Evolutionary conservation across 1,140 invertebrate species (phyloP).

Genomic region (Sminthurides bifidus): DNA sequence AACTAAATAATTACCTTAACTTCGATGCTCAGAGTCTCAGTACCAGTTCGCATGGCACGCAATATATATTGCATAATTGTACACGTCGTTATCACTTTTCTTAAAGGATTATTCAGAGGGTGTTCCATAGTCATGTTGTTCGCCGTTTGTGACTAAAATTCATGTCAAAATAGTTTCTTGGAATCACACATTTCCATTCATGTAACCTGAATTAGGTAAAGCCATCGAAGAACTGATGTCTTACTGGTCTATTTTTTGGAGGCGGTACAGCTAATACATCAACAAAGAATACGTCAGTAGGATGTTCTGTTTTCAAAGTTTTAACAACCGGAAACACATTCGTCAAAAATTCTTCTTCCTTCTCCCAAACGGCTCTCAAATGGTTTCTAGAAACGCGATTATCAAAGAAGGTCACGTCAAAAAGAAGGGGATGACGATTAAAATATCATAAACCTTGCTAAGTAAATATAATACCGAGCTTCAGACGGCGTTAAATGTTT

Average conservation of each 20-base stretch:
- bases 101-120: conserved; percentile 50
- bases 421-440: not conserved
- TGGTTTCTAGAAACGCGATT: conserved; percentile 47
- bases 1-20: conserved; percentile 5
- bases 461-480: conserved; percentile 23
- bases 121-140: conserved; percentile 63
- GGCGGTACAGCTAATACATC: conserved; percentile 74
- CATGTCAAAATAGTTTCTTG: not conserved
- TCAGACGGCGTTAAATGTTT: conserved; percentile 32
- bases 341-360: conserved; percentile 58
- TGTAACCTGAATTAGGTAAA: not conserved
- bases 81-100: conserved; percentile 33
- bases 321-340: conserved; percentile 60
- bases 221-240: conserved; percentile 16
- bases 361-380: conserved; percentile 60
- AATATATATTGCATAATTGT: conserved; percentile 16
- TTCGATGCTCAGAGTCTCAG: conserved; percentile 5
- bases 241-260: conserved; percentile 67
- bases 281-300: conserved; percentile 83
- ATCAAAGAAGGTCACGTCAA: not conserved
- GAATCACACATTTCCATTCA: not conserved
- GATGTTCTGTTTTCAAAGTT: conserved; percentile 42
- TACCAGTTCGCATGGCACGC: conserved; percentile 21
- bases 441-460: not conserved
- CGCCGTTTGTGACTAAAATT: conserved; percentile 45